Evolutionary conservation across 64 coral and sea anemone genomes (phyloP).

Genomic region (Montipora foliosa): DNA sequence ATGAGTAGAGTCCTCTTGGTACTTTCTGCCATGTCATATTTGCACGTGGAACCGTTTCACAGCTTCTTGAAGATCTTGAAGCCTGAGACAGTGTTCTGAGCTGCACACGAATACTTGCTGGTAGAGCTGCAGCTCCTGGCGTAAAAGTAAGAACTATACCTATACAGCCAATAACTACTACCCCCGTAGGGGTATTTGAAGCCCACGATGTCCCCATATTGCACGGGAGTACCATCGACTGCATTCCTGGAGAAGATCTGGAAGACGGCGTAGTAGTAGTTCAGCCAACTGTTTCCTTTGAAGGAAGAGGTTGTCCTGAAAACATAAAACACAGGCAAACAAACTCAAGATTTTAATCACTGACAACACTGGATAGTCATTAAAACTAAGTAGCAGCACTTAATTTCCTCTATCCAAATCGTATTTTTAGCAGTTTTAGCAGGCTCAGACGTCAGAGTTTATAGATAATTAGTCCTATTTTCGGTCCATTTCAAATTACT

Average conservation of each 20-base stretch:
- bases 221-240: constrained; percentile 72
- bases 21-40: not conserved
- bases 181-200: constrained; percentile 47
- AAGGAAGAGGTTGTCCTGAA: not conserved
- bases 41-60: not conserved
- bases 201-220: constrained; percentile 65
- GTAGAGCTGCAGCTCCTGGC: constrained; percentile 2
- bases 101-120: constrained; percentile 44
- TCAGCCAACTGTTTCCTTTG: constrained; percentile 40
- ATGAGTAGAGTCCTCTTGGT: not conserved
- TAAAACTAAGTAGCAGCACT: too few relatives aligned
- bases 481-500: too few relatives aligned
- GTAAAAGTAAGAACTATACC: constrained; percentile 25
- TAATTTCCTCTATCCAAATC: too few relatives aligned
- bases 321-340: not conserved
- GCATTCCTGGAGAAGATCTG: constrained; percentile 72
- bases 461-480: too few relatives aligned
- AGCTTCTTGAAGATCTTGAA: constrained; percentile 82
- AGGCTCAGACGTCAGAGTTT: too few relatives aligned
- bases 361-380: too few relatives aligned
- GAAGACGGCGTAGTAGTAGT: not conserved
- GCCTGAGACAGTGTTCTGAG: constrained; percentile 9
- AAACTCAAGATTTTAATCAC: not conserved
- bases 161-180: constrained; percentile 48
- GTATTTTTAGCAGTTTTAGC: too few relatives aligned